A percentile compares a stretch with the other conserved stretches of the same genome.
phyloP scores from a whole-genome alignment of 2,888 invertebrate species.

The Selenia dentaria region DNA sequence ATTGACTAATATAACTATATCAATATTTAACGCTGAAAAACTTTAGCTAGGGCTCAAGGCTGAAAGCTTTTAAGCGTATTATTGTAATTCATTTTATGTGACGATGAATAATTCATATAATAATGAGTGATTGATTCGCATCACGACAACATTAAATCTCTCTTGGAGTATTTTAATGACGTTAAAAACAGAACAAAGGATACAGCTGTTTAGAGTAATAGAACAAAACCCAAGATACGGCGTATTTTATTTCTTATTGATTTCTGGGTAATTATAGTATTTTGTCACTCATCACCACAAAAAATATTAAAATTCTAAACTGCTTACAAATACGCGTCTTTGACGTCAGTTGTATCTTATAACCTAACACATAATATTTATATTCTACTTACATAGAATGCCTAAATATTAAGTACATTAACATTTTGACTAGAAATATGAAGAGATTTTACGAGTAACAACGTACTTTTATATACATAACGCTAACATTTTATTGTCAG shows the following conservation, averaged over 20 bases:
- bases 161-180: not conserved
- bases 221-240: too few species aligned
- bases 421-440: slow-evolving; percentile 50
- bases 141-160: slow-evolving; percentile 1
- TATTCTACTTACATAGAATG: slow-evolving; percentile 1
- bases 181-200: too few species aligned
- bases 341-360: slow-evolving; percentile 1
- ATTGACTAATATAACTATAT: slow-evolving; percentile 21
- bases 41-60: slow-evolving; percentile 80
- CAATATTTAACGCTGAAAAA: slow-evolving; percentile 60
- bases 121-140: slow-evolving; percentile 8
- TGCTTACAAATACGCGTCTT: slow-evolving; percentile 11
- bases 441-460: slow-evolving; percentile 66
- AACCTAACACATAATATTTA: not conserved
- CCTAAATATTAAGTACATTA: slow-evolving; percentile 26
- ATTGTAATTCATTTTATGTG: slow-evolving; percentile 42
- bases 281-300: slow-evolving; percentile 40
- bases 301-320: slow-evolving; percentile 1
- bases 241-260: too few species aligned
- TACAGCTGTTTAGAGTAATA: too few species aligned
- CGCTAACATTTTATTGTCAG: slow-evolving; percentile 80
- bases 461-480: slow-evolving; percentile 60
- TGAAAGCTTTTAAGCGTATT: slow-evolving; percentile 74
- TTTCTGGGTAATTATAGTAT: too few species aligned
- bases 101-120: slow-evolving; percentile 31